phyloP scores from a whole-genome alignment of 2,113 vertebrate species.

The Chionomys nivalis region DNA sequence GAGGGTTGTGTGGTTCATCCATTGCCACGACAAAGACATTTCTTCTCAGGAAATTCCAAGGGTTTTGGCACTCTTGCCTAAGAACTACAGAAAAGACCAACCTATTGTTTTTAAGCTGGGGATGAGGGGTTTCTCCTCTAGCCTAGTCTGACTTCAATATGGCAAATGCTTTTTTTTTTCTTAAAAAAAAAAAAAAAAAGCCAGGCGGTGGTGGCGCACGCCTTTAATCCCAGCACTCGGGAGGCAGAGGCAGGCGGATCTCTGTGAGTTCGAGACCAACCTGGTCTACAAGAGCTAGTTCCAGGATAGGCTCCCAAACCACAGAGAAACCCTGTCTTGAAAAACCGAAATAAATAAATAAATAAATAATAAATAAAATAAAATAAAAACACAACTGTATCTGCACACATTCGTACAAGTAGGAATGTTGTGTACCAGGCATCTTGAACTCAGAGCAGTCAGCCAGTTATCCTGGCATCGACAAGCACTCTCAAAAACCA shows the following conservation, averaged over 20 bases:
- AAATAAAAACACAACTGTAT: no score
- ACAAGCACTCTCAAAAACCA: background rate
- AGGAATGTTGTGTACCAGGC: background rate
- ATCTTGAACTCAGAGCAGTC: background rate
- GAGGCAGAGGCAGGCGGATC: no score
- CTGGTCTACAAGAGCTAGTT: no score
- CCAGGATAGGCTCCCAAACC: no score
- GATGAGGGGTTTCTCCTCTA: background rate
- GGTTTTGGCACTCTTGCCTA: background rate
- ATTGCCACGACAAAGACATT: background rate
- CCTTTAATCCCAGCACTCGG: no score
- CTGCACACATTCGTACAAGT: background rate
- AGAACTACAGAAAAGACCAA: background rate
- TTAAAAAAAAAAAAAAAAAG: no score
- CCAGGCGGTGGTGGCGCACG: no score
- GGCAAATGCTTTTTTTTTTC: background rate
- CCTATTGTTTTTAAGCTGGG: background rate
- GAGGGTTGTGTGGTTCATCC: background rate
- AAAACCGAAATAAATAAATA: no score
- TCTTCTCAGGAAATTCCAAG: conserved; percentile 23
- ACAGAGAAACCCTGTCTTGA: no score
- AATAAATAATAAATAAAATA: no score
- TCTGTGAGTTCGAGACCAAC: no score
- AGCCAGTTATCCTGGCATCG: background rate
- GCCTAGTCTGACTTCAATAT: background rate